These are phyloP conservation scores for Chymomyza procnemis DNA, from an alignment of 2,888 invertebrate genomes.

Conservation along the genomic window DNA sequence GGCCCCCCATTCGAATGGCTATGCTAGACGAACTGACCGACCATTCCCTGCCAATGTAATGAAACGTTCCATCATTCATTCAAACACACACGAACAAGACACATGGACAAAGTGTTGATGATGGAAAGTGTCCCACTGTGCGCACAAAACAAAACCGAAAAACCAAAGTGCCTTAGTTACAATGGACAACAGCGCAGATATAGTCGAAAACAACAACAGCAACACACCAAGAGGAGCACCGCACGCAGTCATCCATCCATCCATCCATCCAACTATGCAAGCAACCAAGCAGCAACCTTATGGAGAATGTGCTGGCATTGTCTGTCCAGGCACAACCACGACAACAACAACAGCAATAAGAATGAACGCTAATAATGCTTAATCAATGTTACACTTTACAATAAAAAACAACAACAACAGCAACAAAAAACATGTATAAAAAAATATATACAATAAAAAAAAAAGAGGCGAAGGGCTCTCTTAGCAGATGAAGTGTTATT, in stretches of 20 bases:
- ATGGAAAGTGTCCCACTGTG: conserved; percentile 72
- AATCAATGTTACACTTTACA: conserved; percentile 76
- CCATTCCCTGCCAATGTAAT: conserved; percentile 39
- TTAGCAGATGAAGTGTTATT: neutral
- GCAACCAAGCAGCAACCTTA: conserved; percentile 39
- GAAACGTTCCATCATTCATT: conserved; percentile 64
- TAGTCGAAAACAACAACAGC: conserved; percentile 8
- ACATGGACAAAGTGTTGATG: conserved; percentile 54
- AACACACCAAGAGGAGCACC: neutral
- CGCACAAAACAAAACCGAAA: conserved; percentile 46
- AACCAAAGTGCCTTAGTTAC: conserved; percentile 15
- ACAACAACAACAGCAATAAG: conserved; percentile 43
- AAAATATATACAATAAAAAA: neutral
- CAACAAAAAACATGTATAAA: neutral
- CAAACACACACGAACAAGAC: conserved; percentile 4
- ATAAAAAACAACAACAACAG: conserved; percentile 41
- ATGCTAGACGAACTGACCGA: neutral
- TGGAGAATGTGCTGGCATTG: neutral
- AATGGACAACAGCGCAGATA: conserved; percentile 23
- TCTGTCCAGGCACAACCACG: neutral
- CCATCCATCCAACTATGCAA: neutral
- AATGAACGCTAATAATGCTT: conserved; percentile 73
- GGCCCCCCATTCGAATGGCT: neutral
- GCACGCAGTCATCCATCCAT: neutral
- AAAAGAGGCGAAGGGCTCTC: neutral